These are phyloP conservation scores for Oplegnathus fasciatus DNA, from an alignment of 2,113 vertebrate species.

Conservation along the genomic window DNA sequence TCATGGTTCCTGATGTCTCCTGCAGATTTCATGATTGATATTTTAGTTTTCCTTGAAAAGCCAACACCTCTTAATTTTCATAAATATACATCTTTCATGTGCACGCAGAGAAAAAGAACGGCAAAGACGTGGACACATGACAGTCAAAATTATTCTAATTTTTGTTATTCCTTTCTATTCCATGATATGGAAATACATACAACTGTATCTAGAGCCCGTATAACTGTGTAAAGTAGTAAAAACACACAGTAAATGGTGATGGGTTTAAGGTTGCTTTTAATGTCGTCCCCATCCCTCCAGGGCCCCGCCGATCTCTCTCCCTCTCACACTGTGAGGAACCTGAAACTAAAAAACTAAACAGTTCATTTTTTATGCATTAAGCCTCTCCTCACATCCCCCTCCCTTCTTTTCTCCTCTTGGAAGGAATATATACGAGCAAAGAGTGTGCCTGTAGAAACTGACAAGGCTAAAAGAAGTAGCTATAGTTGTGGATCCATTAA, in stretches of 20 bases:
- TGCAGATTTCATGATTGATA: not conserved
- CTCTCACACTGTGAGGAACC: constrained; percentile 3
- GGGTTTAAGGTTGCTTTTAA: constrained; percentile 12
- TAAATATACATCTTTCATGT: not conserved
- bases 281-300: not conserved
- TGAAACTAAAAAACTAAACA: constrained; percentile 21
- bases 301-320: not conserved
- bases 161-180: not conserved
- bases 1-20: not conserved
- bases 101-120: not conserved
- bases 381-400: not conserved
- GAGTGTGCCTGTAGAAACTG: not conserved
- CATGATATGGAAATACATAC: not conserved
- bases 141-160: not conserved
- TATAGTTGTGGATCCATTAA: not conserved
- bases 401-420: not conserved
- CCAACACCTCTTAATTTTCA: not conserved
- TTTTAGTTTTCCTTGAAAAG: not conserved
- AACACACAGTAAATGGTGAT: not conserved
- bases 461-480: not conserved
- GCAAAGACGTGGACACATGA: not conserved
- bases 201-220: not conserved
- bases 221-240: not conserved
- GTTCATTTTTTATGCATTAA: constrained; percentile 24
- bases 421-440: not conserved